Conservation (phyloP, 2,888 invertebrate species). For the Dryocosmus kuriphilus region DNA sequence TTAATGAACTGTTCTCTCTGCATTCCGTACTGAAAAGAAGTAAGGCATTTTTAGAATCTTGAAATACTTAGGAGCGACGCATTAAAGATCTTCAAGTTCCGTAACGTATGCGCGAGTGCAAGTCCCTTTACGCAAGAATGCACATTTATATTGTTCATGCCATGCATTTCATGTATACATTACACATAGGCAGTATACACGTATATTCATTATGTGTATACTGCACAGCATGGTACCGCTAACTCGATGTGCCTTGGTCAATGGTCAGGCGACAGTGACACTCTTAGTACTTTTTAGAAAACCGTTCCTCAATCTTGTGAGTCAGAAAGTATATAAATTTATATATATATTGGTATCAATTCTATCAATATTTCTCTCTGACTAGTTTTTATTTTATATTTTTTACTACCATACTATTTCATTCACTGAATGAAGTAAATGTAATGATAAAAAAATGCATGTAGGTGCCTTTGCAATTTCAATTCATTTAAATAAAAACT, state of each 20-base stretch:
- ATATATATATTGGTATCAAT: background rate
- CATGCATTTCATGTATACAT: background rate
- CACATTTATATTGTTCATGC: slow-evolving; percentile 2
- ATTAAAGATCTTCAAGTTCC: slow-evolving; percentile 25
- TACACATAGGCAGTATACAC: background rate
- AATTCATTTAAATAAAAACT: too few species aligned
- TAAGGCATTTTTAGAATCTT: background rate
- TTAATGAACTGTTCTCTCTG: slow-evolving; percentile 18
- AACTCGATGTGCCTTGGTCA: background rate
- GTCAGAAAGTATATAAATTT: background rate
- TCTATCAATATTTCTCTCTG: too few species aligned
- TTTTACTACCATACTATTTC: too few species aligned
- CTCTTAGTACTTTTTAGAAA: background rate
- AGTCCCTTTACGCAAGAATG: slow-evolving; percentile 26
- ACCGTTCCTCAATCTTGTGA: background rate
- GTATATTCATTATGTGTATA: background rate
- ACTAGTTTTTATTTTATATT: too few species aligned
- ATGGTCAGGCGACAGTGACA: background rate
- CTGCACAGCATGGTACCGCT: background rate
- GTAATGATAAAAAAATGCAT: too few species aligned
- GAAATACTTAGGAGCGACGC: slow-evolving; percentile 18
- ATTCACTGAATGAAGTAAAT: too few species aligned
- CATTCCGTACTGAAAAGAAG: background rate
- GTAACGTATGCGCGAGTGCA: slow-evolving; percentile 19
- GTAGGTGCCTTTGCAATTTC: too few species aligned